These are phyloP conservation scores for Drosophila athabasca DNA, from an alignment of 1,140 invertebrate species.

Conservation along the genomic window DNA sequence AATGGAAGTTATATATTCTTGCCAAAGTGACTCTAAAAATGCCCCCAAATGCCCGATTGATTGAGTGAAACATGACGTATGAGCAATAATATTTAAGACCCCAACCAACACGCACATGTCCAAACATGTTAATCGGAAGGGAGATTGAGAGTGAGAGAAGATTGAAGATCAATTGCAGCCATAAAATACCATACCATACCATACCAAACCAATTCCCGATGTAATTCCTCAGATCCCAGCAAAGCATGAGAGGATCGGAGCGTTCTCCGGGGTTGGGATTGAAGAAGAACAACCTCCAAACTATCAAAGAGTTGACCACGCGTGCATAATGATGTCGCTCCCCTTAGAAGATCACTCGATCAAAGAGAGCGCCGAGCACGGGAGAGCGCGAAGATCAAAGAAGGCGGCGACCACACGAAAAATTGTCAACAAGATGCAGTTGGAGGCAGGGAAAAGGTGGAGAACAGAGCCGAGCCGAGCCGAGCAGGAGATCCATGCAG, in stretches of 20 bases:
- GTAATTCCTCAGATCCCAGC: slow-evolving; percentile 40
- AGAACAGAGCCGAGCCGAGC: background rate
- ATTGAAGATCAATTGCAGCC: slow-evolving; percentile 20
- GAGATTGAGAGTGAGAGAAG: background rate
- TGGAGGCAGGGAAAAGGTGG: slow-evolving; percentile 20
- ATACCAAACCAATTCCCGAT: slow-evolving; percentile 28
- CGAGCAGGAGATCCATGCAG: slow-evolving; percentile 5
- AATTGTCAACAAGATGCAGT: slow-evolving; percentile 74
- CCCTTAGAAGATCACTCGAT: slow-evolving; percentile 79
- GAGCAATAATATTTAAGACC: slow-evolving; percentile 39
- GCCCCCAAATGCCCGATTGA: slow-evolving; percentile 8
- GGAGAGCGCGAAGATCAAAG: slow-evolving; percentile 63
- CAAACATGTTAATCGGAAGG: slow-evolving; percentile 35
- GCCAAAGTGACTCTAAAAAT: background rate
- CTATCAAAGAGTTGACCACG: slow-evolving; percentile 75
- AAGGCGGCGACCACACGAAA: slow-evolving; percentile 72
- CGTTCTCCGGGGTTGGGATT: background rate
- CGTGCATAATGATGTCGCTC: slow-evolving; percentile 78
- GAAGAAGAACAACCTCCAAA: slow-evolving; percentile 16
- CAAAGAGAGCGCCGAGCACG: slow-evolving; percentile 69
- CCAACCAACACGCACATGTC: slow-evolving; percentile 41
- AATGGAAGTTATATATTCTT: background rate
- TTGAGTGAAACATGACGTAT: slow-evolving; percentile 39
- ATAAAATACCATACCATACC: too few relatives aligned
- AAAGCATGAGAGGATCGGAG: background rate